These are phyloP conservation scores for Hippocampus abdominalis DNA, from an alignment of 2,113 vertebrate species.

Conservation along the genomic window DNA sequence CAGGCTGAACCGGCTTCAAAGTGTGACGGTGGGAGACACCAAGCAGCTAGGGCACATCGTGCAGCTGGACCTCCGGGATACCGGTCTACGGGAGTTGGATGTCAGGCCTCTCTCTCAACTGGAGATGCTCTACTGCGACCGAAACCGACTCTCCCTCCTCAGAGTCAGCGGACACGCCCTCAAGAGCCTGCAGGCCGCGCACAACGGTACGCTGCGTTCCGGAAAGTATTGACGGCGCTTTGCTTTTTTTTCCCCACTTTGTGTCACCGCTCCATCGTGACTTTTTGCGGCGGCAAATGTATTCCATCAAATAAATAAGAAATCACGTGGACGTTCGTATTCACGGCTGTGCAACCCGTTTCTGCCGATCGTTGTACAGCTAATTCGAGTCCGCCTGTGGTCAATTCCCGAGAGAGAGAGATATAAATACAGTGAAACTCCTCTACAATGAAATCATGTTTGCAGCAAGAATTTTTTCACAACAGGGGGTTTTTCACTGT, in stretches of 20 bases:
- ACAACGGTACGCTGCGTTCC: constrained; percentile 77
- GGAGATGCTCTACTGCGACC: constrained; percentile 92
- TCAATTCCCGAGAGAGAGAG: no score
- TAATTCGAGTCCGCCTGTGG: no score
- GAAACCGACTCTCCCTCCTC: constrained; percentile 81
- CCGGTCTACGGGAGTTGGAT: constrained; percentile 83
- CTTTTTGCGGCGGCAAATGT: no score
- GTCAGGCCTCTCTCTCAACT: constrained; percentile 79
- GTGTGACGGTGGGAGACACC: constrained; percentile 59
- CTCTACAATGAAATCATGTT: no score
- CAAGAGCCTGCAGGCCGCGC: constrained; percentile 83
- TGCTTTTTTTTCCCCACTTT: neutral
- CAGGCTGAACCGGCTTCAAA: constrained; percentile 85
- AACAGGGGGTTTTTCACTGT: no score
- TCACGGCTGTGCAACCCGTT: no score
- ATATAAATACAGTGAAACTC: no score
- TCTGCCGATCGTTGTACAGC: no score
- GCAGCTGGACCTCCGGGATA: constrained; percentile 89
- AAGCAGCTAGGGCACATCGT: constrained; percentile 86
- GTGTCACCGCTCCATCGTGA: no score
- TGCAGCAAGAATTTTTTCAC: no score
- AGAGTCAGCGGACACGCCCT: constrained; percentile 81
- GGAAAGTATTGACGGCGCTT: neutral
- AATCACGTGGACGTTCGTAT: no score
- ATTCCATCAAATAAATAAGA: no score